These are phyloP conservation scores for Scaptomyza tumidula DNA, from an alignment of 2,888 invertebrate species.

Conservation along the genomic window DNA sequence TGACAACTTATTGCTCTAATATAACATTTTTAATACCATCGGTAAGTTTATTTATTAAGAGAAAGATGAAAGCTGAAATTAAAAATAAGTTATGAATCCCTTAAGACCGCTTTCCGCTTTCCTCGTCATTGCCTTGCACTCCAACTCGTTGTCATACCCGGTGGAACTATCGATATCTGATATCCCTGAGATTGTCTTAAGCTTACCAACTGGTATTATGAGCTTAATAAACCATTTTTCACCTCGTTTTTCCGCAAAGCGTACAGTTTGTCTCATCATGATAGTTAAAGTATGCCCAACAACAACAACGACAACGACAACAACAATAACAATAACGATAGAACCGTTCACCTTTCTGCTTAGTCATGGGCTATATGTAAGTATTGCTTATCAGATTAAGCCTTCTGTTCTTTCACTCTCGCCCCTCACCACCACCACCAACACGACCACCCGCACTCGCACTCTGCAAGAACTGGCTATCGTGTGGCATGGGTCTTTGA, in stretches of 20 bases:
- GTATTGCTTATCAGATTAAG: constrained; percentile 62
- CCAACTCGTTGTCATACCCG: background rate
- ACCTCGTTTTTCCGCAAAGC: constrained; percentile 26
- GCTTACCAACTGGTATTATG: constrained; percentile 4
- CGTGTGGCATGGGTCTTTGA: constrained; percentile 47
- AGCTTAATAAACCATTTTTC: constrained; percentile 36
- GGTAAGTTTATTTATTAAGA: background rate
- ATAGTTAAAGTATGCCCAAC: constrained; percentile 41
- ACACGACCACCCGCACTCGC: background rate
- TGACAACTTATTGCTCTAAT: background rate
- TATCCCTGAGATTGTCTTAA: constrained; percentile 8
- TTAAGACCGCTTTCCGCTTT: background rate
- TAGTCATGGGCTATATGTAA: constrained; percentile 52
- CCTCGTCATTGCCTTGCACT: background rate
- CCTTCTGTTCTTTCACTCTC: constrained; percentile 25
- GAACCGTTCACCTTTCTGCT: constrained; percentile 52
- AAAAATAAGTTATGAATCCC: background rate
- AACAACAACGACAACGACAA: constrained; percentile 7
- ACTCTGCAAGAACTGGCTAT: constrained; percentile 28
- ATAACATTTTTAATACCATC: background rate
- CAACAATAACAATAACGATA: background rate
- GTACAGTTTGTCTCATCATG: constrained; percentile 42
- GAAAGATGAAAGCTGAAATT: background rate
- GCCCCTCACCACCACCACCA: background rate
- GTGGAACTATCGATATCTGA: constrained; percentile 9